These are phyloP conservation scores for Bombus haemorrhoidalis DNA, from an alignment of 1,140 invertebrate species.

Conservation along the genomic window DNA sequence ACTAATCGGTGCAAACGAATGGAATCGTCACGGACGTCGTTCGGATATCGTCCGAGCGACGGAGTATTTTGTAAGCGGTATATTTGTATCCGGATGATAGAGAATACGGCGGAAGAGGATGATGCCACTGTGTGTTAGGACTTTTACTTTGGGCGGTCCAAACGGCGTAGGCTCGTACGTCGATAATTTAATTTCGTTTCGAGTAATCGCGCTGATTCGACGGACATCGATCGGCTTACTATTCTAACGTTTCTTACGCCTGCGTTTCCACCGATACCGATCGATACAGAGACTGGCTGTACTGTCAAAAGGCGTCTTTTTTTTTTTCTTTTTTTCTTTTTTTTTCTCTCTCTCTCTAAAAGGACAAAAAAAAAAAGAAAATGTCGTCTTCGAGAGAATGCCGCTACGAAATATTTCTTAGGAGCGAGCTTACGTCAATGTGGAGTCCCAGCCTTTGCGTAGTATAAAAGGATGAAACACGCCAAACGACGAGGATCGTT, in stretches of 20 bases:
- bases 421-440: background rate
- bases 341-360: too few relatives aligned
- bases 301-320: background rate
- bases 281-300: background rate
- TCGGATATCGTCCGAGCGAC: background rate
- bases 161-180: background rate
- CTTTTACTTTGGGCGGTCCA: background rate
- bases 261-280: background rate
- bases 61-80: background rate
- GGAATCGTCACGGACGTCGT: background rate
- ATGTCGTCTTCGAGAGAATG: too few relatives aligned
- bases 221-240: rapidly evolving
- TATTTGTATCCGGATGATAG: background rate
- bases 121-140: background rate
- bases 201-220: background rate
- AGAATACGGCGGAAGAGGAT: too few relatives aligned
- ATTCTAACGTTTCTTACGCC: background rate
- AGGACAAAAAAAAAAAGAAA: background rate
- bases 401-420: background rate
- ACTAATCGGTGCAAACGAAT: background rate
- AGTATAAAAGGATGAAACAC: background rate
- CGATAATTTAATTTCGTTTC: background rate
- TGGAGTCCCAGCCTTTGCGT: background rate
- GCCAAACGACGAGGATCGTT: constrained; percentile 2
- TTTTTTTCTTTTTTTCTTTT: too few relatives aligned